A percentile compares a stretch with the other conserved stretches of the same genome.
These are phyloP conservation scores for Chironomus riparius DNA, from an alignment of 2,888 invertebrate species.

Conservation along the genomic window DNA sequence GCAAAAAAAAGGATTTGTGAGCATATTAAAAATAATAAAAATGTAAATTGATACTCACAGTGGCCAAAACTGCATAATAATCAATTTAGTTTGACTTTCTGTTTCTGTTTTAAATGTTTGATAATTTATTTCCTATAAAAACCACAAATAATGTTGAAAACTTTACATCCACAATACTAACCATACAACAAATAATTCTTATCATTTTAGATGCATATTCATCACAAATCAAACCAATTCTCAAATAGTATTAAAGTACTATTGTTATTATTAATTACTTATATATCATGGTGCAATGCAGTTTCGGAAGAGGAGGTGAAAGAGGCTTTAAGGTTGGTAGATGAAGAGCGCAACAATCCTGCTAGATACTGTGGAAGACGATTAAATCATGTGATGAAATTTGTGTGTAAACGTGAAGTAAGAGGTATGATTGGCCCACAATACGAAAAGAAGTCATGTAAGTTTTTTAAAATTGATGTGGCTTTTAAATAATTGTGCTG, in stretches of 20 bases:
- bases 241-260: conserved; percentile 1
- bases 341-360: not conserved
- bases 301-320: not conserved
- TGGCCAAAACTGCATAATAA: no score
- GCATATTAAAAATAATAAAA: no score
- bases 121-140: no score
- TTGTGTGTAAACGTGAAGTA: not conserved
- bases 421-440: not conserved
- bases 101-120: no score
- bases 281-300: not conserved
- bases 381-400: not conserved
- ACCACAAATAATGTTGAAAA: no score
- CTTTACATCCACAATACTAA: no score
- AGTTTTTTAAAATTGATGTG: not conserved
- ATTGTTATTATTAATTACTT: not conserved
- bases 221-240: not conserved
- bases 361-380: not conserved
- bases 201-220: not conserved
- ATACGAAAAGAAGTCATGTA: not conserved
- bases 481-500: no score
- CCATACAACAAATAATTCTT: no score
- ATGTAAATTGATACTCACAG: no score
- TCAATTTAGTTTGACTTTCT: no score
- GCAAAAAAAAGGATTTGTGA: no score
- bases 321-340: not conserved